These are phyloP conservation scores for Carapus acus DNA, from an alignment of 2,797 vertebrate species.

Conservation along the genomic window DNA sequence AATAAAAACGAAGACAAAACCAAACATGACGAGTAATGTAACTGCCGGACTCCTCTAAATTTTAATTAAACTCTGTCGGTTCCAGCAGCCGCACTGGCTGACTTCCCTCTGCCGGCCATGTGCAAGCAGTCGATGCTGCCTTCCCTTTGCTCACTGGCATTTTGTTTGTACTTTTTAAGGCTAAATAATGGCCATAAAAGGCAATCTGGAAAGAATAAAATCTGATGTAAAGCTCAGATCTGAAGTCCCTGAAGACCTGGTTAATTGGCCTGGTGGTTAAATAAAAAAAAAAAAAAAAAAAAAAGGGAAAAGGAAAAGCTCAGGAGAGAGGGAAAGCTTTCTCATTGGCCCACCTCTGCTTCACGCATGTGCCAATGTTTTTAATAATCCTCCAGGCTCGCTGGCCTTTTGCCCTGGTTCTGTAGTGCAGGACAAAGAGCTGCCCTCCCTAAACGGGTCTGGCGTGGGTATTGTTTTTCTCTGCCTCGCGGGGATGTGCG, in stretches of 20 bases:
- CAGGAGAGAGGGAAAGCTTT: conserved; percentile 67
- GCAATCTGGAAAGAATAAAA: conserved; percentile 75
- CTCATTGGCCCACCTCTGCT: conserved; percentile 71
- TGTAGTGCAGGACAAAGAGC: conserved; percentile 60
- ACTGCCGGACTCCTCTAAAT: no score
- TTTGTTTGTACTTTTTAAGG: conserved; percentile 75
- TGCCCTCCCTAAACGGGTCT: conserved; percentile 50
- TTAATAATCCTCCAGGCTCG: conserved; percentile 75
- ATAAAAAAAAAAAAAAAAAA: conserved; percentile 61
- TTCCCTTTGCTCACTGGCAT: conserved; percentile 68
- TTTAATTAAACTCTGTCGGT: conserved; percentile 41
- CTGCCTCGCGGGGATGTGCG: conserved; percentile 46
- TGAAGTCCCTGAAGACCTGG: conserved; percentile 67
- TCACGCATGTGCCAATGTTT: conserved; percentile 66
- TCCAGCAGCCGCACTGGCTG: conserved; percentile 51
- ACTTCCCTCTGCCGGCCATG: conserved; percentile 54
- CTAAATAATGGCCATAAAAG: conserved; percentile 74
- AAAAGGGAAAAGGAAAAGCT: conserved; percentile 53
- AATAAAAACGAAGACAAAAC: no score
- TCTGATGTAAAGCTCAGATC: conserved; percentile 73
- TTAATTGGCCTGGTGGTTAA: conserved; percentile 74
- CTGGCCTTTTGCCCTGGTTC: conserved; percentile 65
- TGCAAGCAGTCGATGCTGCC: conserved; percentile 66
- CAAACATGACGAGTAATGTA: no score
- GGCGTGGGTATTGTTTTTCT: conserved; percentile 35